Evolutionary conservation across 35 echinoderm and acorn worm genomes (phyloP).

Genomic region (Stichopus chloronotus): DNA sequence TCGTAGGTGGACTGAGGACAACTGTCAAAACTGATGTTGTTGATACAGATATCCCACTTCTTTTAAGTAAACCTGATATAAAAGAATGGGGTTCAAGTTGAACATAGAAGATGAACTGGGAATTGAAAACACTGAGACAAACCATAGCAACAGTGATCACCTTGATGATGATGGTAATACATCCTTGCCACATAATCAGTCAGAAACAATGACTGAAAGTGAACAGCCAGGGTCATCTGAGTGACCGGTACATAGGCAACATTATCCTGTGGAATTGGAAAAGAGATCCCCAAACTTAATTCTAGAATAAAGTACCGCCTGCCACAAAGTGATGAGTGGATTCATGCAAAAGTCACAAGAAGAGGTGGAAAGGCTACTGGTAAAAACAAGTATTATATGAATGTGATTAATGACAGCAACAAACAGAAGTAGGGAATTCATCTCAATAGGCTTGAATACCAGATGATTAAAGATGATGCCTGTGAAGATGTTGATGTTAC

Average conservation of each 20-base stretch:
- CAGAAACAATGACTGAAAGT: not conserved
- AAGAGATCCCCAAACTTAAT: not conserved
- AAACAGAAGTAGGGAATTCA: not conserved
- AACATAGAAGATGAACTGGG: no score
- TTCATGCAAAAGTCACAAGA: slow-evolving; percentile 9
- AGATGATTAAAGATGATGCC: not conserved
- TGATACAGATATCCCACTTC: no score
- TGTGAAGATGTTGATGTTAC: not conserved
- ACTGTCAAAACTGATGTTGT: no score
- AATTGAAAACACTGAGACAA: no score
- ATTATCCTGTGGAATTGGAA: not conserved
- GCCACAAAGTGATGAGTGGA: not conserved
- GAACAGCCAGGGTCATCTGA: not conserved
- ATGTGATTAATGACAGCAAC: slow-evolving; percentile 24
- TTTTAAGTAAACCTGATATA: no score
- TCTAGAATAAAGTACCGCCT: slow-evolving; percentile 2
- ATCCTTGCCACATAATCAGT: not conserved
- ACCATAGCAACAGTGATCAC: no score
- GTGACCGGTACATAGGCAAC: not conserved
- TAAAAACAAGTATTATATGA: no score
- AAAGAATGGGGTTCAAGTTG: no score
- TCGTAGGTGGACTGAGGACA: no score
- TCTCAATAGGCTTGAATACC: not conserved
- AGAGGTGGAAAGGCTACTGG: not conserved
- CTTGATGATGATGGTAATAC: not conserved